phyloP scores from a whole-genome alignment of 2,888 invertebrate genomes.

The Craniophora ligustri region DNA sequence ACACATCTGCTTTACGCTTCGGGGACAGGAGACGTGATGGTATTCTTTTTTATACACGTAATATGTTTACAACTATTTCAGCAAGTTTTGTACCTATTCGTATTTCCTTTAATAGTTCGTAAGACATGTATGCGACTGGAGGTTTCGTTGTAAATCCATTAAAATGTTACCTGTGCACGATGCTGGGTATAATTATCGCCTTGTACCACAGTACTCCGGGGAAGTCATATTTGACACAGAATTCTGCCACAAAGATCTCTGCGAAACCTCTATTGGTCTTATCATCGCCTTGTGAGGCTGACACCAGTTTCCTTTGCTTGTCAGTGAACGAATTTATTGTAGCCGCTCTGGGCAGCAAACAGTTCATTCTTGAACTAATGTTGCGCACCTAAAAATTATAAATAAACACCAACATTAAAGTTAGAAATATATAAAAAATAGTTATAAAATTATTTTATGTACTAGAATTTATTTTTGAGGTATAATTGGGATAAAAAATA shows the following conservation, averaged over 20 bases:
- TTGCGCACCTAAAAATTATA: constrained; percentile 75
- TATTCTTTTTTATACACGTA: no score
- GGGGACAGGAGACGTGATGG: no score
- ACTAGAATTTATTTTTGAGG: no score
- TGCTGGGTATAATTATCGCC: constrained; percentile 94
- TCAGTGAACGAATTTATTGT: constrained; percentile 74
- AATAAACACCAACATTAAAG: not conserved
- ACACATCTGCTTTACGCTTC: no score
- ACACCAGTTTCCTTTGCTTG: constrained; percentile 73
- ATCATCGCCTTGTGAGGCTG: constrained; percentile 82
- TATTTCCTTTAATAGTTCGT: not conserved
- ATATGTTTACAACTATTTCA: no score
- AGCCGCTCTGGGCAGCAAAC: constrained; percentile 78
- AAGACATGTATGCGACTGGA: not conserved
- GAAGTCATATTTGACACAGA: constrained; percentile 92
- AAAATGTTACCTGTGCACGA: constrained; percentile 91
- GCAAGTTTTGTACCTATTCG: no score
- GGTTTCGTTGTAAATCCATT: not conserved
- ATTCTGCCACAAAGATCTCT: constrained; percentile 95
- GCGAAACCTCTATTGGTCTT: constrained; percentile 75
- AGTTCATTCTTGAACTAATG: constrained; percentile 82
- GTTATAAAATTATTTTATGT: no score
- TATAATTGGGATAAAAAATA: not conserved
- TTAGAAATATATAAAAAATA: not conserved
- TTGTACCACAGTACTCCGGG: constrained; percentile 95